Conservation (phyloP, 2,113 vertebrate genomes). For the Coreoperca whiteheadi region DNA sequence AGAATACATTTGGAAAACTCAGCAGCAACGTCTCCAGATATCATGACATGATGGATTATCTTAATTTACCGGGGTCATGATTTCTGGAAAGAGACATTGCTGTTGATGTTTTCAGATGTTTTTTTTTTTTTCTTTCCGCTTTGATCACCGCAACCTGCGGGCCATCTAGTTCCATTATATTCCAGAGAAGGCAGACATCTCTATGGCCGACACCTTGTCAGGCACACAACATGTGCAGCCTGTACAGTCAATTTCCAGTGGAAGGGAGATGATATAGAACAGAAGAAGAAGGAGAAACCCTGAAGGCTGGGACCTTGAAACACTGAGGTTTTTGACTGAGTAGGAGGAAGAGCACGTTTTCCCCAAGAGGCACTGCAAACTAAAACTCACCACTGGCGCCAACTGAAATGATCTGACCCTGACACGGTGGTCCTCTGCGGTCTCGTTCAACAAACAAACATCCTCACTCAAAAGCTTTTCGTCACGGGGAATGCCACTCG, state of each 20-base stretch:
- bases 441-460: constrained; percentile 27
- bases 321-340: constrained; percentile 24
- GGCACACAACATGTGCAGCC: background rate
- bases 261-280: background rate
- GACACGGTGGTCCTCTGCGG: constrained; percentile 13
- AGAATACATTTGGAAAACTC: too few species aligned
- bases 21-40: too few species aligned
- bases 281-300: background rate
- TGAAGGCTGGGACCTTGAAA: background rate
- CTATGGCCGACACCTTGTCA: background rate
- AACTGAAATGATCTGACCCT: constrained; percentile 7
- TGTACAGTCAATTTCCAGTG: background rate
- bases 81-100: too few species aligned
- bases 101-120: too few species aligned
- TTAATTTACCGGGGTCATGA: too few species aligned
- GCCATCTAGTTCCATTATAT: too few species aligned
- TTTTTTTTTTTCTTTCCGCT: too few species aligned
- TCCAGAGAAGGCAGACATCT: too few species aligned
- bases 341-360: constrained; percentile 43
- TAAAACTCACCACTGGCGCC: constrained; percentile 8
- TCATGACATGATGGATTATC: too few species aligned
- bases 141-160: background rate
- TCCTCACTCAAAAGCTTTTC: background rate
- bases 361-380: constrained; percentile 11
- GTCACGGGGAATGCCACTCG: background rate